Percentiles rank a stretch among this genome's conserved stretches.
Evolutionary conservation across 2,797 vertebrate species (phyloP).

Genomic region (Xenopus petersii): DNA sequence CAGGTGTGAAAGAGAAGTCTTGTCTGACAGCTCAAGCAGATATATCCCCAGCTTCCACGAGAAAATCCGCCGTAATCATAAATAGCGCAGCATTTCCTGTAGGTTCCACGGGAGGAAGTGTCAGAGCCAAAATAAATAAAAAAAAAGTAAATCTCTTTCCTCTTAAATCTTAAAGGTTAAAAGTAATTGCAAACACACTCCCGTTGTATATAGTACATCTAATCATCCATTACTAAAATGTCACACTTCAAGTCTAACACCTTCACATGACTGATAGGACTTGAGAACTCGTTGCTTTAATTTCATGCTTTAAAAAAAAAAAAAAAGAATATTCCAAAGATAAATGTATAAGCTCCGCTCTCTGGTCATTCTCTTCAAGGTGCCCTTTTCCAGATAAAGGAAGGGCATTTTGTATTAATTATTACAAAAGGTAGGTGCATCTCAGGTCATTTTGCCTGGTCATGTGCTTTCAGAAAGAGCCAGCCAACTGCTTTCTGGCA

Average conservation of each 20-base stretch:
- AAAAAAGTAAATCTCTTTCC: constrained; percentile 8
- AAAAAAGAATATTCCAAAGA: background rate
- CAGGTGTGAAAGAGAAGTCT: too few species aligned
- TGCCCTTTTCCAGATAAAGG: too few species aligned
- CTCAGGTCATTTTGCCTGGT: too few species aligned
- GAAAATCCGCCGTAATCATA: background rate
- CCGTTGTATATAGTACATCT: constrained; percentile 25
- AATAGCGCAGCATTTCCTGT: background rate
- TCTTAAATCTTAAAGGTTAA: constrained; percentile 32
- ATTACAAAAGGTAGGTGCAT: too few species aligned
- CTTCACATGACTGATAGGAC: constrained; percentile 16
- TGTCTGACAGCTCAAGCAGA: too few species aligned
- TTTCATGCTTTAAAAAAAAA: constrained; percentile 7
- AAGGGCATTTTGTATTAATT: too few species aligned
- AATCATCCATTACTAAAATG: constrained; percentile 36
- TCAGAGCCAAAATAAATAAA: background rate
- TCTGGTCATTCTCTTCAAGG: too few species aligned
- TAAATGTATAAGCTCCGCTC: background rate
- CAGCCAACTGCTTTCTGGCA: too few species aligned
- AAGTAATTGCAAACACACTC: constrained; percentile 18
- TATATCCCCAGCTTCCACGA: too few species aligned
- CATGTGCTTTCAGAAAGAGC: too few species aligned
- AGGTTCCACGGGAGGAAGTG: background rate
- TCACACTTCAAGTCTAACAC: constrained; percentile 22
- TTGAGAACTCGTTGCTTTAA: constrained; percentile 5